phyloP scores from a whole-genome alignment of 1,140 invertebrate genomes.

The Drosophila suzukii region DNA sequence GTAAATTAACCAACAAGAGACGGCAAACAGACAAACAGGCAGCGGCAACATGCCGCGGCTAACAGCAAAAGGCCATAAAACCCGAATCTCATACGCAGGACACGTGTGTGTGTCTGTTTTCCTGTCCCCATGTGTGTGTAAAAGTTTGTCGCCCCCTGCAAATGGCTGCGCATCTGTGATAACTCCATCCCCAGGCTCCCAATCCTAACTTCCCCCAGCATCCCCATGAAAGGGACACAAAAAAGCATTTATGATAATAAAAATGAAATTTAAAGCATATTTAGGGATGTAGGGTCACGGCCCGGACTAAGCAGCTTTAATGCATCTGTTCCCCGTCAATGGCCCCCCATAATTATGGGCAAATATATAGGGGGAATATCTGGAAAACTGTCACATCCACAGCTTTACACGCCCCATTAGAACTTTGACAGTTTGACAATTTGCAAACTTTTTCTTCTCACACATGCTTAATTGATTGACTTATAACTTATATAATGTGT shows the following conservation, averaged over 20 bases:
- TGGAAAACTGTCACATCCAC: conserved; percentile 13
- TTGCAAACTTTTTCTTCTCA: conserved; percentile 10
- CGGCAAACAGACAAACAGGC: conserved; percentile 58
- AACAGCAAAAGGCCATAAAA: conserved; percentile 52
- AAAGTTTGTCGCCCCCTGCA: conserved; percentile 44
- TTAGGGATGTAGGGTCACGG: conserved; percentile 65
- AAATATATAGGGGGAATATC: conserved; percentile 5
- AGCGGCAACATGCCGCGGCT: conserved; percentile 37
- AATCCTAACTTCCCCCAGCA: conserved; percentile 13
- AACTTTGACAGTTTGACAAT: conserved; percentile 40
- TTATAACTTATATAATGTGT: not conserved
- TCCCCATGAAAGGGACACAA: conserved; percentile 31
- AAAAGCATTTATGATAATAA: conserved; percentile 51
- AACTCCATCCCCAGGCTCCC: conserved; percentile 38
- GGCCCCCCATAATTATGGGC: conserved; percentile 22
- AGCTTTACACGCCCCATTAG: conserved; percentile 50
- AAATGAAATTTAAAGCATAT: conserved; percentile 71
- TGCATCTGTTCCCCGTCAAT: conserved; percentile 44
- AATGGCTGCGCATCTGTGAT: conserved; percentile 68
- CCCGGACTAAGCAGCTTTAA: conserved; percentile 59
- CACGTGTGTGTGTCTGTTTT: conserved; percentile 3
- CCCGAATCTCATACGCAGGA: conserved; percentile 63
- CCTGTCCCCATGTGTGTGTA: conserved; percentile 1
- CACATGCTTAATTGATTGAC: conserved; percentile 36
- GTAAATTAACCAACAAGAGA: conserved; percentile 79